Base-by-base conservation (phyloP, 2,888 invertebrate genomes). In the Fissipunctia ypsillon region DNA sequence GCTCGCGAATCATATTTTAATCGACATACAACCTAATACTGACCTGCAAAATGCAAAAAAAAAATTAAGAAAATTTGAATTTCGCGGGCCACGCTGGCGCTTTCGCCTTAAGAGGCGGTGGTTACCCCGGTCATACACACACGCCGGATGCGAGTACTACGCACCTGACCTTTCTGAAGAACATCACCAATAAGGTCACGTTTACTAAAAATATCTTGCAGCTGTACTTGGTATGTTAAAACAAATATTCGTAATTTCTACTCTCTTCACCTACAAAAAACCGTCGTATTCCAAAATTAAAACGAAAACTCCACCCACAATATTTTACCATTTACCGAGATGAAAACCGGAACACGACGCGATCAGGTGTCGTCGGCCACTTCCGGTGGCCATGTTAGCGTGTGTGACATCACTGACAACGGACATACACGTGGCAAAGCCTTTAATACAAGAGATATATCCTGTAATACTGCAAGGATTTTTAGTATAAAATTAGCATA, bases 401-500 rank as follows among this genome's bases (percentile, higher is more conserved):
- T 41, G 69, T 84, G 75, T 80, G 78, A 83, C 77, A 78, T 83
- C 65, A 74, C 70, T 72, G 71, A 83, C 76, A 78, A 72, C 72
- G 76, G 80, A 66, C 70, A 68, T 52, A 25, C 76, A 63, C 35
- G 63, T 69, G 77, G 69, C 60, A 69, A 86, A 86, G 70, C 85
- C 63, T 73, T 76, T 81, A 73, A 83, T 67, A 56, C 74, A 19
- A 14, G 16, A 31, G 45, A 64, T 54, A 56, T 61, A 56, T 64
- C 63, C 43, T 45, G 50, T 67, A 73, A 70, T 71, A 71, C 48
- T 54, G 50, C 38, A 25, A 19, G 31, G 48, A 22, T 66, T 69
- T 69, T 57, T 67, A 25, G 59, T 78, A 63, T 43, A 28, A 22
- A 71, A 50, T 77, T 61, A 60, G 19, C 48, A 50, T 52, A 64